Percentiles rank a stretch among this genome's conserved stretches.
Evolutionary conservation across 2,113 vertebrate species (phyloP).

Genomic region (Dasyprocta punctata): DNA sequence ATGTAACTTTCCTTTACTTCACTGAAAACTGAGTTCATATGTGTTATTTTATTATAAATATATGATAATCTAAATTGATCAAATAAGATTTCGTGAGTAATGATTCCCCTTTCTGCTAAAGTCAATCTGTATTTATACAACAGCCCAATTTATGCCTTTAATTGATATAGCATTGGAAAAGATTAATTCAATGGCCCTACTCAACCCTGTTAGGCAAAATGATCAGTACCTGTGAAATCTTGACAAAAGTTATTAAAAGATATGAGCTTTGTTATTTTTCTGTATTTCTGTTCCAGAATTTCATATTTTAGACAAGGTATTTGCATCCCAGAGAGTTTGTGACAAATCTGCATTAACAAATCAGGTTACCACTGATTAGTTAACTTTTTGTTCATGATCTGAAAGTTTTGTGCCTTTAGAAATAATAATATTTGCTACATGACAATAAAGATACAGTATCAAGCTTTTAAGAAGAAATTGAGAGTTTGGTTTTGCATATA

Average conservation of each 20-base stretch:
- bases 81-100: slow-evolving; percentile 39
- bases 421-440: slow-evolving; percentile 22
- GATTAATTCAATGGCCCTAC: not conserved
- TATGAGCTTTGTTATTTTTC: not conserved
- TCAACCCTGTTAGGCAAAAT: slow-evolving; percentile 6
- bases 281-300: slow-evolving; percentile 32
- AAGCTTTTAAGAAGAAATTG: not conserved
- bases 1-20: slow-evolving; percentile 1
- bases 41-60: slow-evolving; percentile 29
- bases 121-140: slow-evolving; percentile 38
- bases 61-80: slow-evolving; percentile 16
- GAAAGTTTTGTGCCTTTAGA: slow-evolving; percentile 25
- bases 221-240: not conserved
- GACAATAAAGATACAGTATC: not conserved
- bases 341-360: not conserved
- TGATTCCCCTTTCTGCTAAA: slow-evolving; percentile 44
- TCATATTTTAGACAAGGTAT: slow-evolving; percentile 1
- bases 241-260: slow-evolving; percentile 44
- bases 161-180: not conserved
- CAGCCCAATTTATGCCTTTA: not conserved
- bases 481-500: slow-evolving; percentile 22
- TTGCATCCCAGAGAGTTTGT: slow-evolving; percentile 29
- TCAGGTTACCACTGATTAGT: not conserved
- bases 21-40: not conserved
- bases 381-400: not conserved